Evolutionary conservation across 1,140 invertebrate species (phyloP).

Genomic region (Schlechtendalia chinensis): DNA sequence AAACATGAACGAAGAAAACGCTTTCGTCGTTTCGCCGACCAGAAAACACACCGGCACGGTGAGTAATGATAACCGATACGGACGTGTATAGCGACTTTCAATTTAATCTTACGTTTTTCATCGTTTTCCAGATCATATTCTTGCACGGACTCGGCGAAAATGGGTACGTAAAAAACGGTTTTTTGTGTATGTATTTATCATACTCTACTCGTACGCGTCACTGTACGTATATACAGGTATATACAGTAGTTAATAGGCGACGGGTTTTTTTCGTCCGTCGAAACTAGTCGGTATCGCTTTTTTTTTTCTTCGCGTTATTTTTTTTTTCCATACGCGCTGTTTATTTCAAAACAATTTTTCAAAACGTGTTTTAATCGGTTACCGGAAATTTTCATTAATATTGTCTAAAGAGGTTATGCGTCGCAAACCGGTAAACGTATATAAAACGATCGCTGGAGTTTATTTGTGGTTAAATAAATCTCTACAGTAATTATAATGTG

Average conservation of each 20-base stretch:
- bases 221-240: no score
- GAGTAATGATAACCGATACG: background rate
- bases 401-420: background rate
- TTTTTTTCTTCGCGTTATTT: background rate
- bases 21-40: slow-evolving; percentile 8
- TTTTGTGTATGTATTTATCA: no score
- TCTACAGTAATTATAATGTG: background rate
- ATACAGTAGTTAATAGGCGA: no score
- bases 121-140: slow-evolving; percentile 36
- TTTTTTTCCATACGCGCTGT: background rate
- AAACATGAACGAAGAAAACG: slow-evolving; percentile 28
- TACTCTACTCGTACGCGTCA: no score
- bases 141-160: slow-evolving; percentile 40
- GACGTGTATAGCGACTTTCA: no score
- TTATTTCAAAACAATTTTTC: background rate
- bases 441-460: slow-evolving; percentile 5
- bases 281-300: background rate
- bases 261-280: background rate
- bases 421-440: background rate
- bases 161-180: slow-evolving; percentile 29
- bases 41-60: slow-evolving; percentile 34
- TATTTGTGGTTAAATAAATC: slow-evolving; percentile 12
- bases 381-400: slow-evolving; percentile 11
- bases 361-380: background rate
- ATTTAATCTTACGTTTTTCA: no score